These are phyloP conservation scores for Archips xylosteana DNA, from an alignment of 2,888 invertebrate genomes.

Conservation along the genomic window DNA sequence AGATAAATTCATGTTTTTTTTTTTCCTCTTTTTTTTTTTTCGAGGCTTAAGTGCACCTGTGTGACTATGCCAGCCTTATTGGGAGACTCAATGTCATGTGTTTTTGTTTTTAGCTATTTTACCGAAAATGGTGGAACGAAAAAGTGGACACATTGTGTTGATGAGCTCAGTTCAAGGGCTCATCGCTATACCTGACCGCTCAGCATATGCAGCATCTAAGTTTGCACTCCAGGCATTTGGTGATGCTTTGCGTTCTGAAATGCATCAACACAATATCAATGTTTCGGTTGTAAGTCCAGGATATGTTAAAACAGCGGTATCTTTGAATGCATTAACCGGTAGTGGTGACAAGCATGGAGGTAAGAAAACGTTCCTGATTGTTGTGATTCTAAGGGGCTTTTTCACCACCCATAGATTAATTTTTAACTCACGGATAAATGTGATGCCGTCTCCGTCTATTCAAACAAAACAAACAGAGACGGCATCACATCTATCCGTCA, in stretches of 20 bases:
- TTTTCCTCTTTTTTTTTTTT: too few relatives aligned
- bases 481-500: too few relatives aligned
- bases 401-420: too few relatives aligned
- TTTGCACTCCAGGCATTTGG: slow-evolving; percentile 98
- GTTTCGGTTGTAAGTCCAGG: slow-evolving; percentile 96
- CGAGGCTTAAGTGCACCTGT: too few relatives aligned
- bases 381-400: background rate
- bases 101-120: slow-evolving; percentile 88
- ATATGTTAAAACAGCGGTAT: slow-evolving; percentile 96
- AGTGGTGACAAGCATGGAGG: slow-evolving; percentile 92
- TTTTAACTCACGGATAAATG: too few relatives aligned
- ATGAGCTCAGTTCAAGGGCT: slow-evolving; percentile 97
- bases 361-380: slow-evolving; percentile 56
- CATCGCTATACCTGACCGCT: slow-evolving; percentile 94
- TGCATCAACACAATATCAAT: slow-evolving; percentile 89
- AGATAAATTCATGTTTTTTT: too few relatives aligned
- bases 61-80: too few relatives aligned
- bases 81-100: too few relatives aligned
- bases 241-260: slow-evolving; percentile 95
- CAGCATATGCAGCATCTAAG: slow-evolving; percentile 96
- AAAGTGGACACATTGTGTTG: slow-evolving; percentile 93
- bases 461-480: too few relatives aligned
- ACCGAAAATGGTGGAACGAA: slow-evolving; percentile 91
- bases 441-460: too few relatives aligned
- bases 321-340: slow-evolving; percentile 95